Conservation (phyloP, 2,113 vertebrate species). For the Pachypanchax playfairii region DNA sequence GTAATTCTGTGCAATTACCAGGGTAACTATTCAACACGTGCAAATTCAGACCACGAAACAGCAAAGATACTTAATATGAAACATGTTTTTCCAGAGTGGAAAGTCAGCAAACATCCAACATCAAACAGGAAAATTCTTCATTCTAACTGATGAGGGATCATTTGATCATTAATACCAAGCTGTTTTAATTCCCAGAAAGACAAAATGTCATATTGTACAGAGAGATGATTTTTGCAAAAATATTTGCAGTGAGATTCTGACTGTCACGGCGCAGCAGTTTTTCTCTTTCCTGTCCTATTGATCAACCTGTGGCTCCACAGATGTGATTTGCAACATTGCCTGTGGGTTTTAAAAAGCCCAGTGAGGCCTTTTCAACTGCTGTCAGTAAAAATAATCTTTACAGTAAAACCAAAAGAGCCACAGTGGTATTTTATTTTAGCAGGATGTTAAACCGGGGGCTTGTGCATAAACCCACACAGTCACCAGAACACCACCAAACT, state of each 20-base stretch:
- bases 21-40: slow-evolving; percentile 20
- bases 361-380: not conserved
- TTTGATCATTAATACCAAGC: not conserved
- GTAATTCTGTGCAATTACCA: slow-evolving; percentile 4
- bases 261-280: not conserved
- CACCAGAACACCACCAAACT: not conserved
- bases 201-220: not conserved
- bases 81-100: not conserved
- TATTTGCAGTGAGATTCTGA: no score
- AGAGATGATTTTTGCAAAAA: not conserved
- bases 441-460: not conserved
- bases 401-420: not conserved
- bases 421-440: not conserved
- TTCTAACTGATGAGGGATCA: not conserved
- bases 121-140: not conserved
- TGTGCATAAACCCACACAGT: not conserved
- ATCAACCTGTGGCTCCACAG: not conserved
- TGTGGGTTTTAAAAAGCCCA: not conserved
- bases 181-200: not conserved
- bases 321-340: not conserved
- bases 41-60: slow-evolving; percentile 2
- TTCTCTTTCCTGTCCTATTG: not conserved
- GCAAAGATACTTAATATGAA: not conserved
- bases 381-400: not conserved
- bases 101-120: not conserved